Evolutionary conservation across 2,797 vertebrate genomes (phyloP), one percentile per base, ranked within the genome.

Genomic region (Trachurus trachurus): DNA sequence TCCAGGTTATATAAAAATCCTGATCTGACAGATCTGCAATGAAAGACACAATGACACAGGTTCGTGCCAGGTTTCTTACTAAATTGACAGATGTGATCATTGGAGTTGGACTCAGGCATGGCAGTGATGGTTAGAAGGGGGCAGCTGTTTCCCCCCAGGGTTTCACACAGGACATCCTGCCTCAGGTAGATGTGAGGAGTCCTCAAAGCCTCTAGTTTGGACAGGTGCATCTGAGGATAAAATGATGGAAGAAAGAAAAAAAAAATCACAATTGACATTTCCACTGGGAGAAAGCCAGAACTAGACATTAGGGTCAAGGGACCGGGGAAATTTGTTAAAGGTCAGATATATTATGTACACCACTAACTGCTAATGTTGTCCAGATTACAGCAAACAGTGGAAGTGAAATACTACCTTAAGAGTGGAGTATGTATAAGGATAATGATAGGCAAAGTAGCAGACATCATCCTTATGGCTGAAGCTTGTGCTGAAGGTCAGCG

Each of bases 361-460:
- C 10, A 47, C 17, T 39, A 50, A 31, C 66, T 67, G 47, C 22
- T 21, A 40, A 52, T 19, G 9, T 8, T 15, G 6, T 66, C 34
- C 60, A 50, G 1, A 66, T 29, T 44, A 45, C 2, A 61, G 45
- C 13, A 50, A 70, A 69, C 9, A 47, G 22, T 61, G 31, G 12
- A 39, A 34, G 1, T 61, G 53, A 12, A 21, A 66, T n/a, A 47
- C 2, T 89, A 99, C 98, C 97, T 98, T 98, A 63, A 99, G 96
- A 72, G 97, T 96, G 44, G 98, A 99, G 74, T 97, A 99, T 0
- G 98, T 99, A 63, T 99, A 99, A 0, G 98, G 98, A 87, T 98
- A 99, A 92, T 99, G 98, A 87, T 99, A 99, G 82, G 98, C 97
- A 87, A 99, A 99, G 92, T 99, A 99, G 92, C 98, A 99, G 86